Conservation (phyloP, 2,797 vertebrate species). For the Danio aesculapii region DNA sequence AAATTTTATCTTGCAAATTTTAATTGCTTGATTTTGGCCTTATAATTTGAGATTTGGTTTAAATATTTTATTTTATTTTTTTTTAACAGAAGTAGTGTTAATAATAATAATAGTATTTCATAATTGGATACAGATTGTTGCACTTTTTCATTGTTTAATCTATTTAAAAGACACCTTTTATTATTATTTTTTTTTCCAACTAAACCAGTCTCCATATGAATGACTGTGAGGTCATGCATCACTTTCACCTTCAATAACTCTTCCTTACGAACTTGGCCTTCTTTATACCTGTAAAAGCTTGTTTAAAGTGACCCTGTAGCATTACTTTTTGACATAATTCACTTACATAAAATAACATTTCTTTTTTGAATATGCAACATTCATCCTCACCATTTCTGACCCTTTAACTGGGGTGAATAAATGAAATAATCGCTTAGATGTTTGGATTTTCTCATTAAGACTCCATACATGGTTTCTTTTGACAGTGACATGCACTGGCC, state of each 20-base stretch:
- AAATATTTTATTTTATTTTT: too few relatives aligned
- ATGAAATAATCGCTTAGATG: background rate
- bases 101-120: too few relatives aligned
- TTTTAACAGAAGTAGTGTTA: too few relatives aligned
- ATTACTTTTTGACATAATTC: background rate
- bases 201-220: slow-evolving; percentile 31
- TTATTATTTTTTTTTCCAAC: background rate
- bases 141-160: too few relatives aligned
- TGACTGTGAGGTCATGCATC: background rate
- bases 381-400: background rate
- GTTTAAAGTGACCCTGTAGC: background rate
- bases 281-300: background rate
- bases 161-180: too few relatives aligned
- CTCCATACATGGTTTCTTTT: background rate
- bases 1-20: too few relatives aligned
- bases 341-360: background rate
- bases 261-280: background rate
- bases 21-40: background rate
- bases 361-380: background rate
- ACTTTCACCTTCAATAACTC: background rate
- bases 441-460: slow-evolving; percentile 3
- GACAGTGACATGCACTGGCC: background rate
- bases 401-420: background rate
- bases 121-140: too few relatives aligned
- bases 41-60: background rate